These are phyloP conservation scores for Sebastes dallii DNA, from an alignment of 2,797 vertebrate species.

Conservation along the genomic window DNA sequence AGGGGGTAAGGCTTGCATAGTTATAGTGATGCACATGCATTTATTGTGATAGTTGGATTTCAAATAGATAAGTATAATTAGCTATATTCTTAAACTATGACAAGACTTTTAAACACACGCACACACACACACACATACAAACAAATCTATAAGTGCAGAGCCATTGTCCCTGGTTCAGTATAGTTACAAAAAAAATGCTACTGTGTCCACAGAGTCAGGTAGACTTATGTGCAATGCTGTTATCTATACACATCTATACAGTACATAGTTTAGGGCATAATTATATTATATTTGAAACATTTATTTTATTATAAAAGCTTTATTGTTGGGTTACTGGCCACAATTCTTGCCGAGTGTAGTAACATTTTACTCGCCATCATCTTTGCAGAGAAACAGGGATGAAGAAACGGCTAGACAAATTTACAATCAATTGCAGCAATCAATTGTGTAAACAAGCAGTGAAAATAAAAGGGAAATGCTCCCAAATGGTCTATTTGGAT, in stretches of 20 bases:
- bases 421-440: slow-evolving; percentile 11
- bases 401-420: background rate
- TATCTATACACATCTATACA: slow-evolving; percentile 48
- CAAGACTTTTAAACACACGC: slow-evolving; percentile 43
- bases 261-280: slow-evolving; percentile 22
- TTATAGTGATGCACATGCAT: slow-evolving; percentile 66
- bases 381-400: background rate
- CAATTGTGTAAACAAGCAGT: background rate
- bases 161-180: slow-evolving; percentile 13
- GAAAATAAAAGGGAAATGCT: slow-evolving; percentile 7
- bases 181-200: slow-evolving; percentile 28
- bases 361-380: slow-evolving; percentile 9
- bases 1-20: slow-evolving; percentile 75
- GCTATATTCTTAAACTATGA: slow-evolving; percentile 27
- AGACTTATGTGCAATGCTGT: slow-evolving; percentile 32
- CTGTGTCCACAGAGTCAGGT: slow-evolving; percentile 33
- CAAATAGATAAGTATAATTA: slow-evolving; percentile 28
- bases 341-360: background rate
- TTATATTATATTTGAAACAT: background rate
- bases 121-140: slow-evolving; percentile 6
- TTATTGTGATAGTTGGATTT: slow-evolving; percentile 32
- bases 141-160: slow-evolving; percentile 33
- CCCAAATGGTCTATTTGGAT: slow-evolving; percentile 1
- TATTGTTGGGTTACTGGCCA: background rate
- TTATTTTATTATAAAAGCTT: slow-evolving; percentile 2